phyloP scores from a whole-genome alignment of 1,140 invertebrate genomes.

The Acyrthosiphon pisum region DNA sequence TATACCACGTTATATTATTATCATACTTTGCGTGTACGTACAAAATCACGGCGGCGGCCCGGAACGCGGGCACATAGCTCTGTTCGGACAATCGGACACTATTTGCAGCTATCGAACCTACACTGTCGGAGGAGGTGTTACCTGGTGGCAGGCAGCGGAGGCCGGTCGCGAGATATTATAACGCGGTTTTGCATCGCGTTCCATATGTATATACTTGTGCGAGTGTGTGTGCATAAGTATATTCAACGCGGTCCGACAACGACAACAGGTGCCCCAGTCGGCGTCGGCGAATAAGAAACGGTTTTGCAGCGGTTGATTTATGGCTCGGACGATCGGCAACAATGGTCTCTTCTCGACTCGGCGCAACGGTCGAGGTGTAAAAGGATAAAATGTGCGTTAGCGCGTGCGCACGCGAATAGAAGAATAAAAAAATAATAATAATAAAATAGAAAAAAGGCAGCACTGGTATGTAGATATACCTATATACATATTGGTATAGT shows the following conservation, averaged over 20 bases:
- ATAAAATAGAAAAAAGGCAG: background rate
- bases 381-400: background rate
- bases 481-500: background rate
- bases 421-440: constrained; percentile 7
- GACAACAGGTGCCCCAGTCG: constrained; percentile 18
- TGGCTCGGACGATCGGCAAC: background rate
- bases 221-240: background rate
- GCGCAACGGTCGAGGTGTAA: background rate
- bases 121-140: background rate
- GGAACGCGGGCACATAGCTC: background rate
- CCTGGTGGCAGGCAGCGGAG: background rate
- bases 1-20: constrained; percentile 4
- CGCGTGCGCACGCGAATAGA: background rate
- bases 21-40: background rate
- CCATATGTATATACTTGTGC: background rate
- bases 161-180: background rate
- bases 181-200: background rate
- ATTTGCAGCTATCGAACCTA: background rate
- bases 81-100: constrained; percentile 2
- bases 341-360: constrained; percentile 16
- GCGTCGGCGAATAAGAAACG: constrained; percentile 40
- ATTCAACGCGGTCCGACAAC: constrained; percentile 15
- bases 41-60: background rate
- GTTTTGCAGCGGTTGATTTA: constrained; percentile 33
- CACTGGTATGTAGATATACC: background rate